Base-by-base conservation (phyloP, 2,888 invertebrate species). In the Leucophenga montana region DNA sequence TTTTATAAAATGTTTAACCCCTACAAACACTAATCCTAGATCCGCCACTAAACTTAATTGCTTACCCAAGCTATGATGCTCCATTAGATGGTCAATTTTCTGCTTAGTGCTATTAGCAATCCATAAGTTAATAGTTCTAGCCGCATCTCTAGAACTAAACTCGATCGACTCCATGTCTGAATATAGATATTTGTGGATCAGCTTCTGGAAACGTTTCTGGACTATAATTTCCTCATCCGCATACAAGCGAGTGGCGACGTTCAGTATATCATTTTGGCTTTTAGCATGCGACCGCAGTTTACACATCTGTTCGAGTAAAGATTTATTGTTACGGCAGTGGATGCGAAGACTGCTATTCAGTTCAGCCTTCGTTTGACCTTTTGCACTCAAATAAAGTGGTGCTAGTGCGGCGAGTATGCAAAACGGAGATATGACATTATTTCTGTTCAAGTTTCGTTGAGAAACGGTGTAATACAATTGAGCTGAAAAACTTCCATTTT, bases 361-460 rank as follows among this genome's bases (percentile, higher is more conserved):
- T 56, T 56, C 22, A 56, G 0, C 13, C 9, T 18, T 22, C 11
- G 27, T 56, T 22, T 11, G 14, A 13, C 22, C 13, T 9, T 22
- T 22, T 14, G 56, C 20, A 0, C 22, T 22, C 13, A 56, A 11
- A 56, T 56, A 56, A 18, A 56, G 9, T 11, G 56, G 22, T 22
- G 56, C 3, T 14, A 56, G 20, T 11, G 56, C 8, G 13, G 27
- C 56, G 4, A 18, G 56, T 22, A 56, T 11, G 14, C 20, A 18
- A 56, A 56, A 56, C 14, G 56, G 56, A 9, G 56, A 56, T 56
- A 56, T 13, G 1, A 56, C 56, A 56, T 20, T 2, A 22, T 56
- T 56, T 22, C 20, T 22, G 1, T 8, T 11, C 13, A 3, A 14
- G 14, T 22, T 18, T 9, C 14, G 11, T 1, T 3, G 8, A 3